phyloP scores from a whole-genome alignment of 2,113 vertebrate genomes.

The Sigmodon hispidus region DNA sequence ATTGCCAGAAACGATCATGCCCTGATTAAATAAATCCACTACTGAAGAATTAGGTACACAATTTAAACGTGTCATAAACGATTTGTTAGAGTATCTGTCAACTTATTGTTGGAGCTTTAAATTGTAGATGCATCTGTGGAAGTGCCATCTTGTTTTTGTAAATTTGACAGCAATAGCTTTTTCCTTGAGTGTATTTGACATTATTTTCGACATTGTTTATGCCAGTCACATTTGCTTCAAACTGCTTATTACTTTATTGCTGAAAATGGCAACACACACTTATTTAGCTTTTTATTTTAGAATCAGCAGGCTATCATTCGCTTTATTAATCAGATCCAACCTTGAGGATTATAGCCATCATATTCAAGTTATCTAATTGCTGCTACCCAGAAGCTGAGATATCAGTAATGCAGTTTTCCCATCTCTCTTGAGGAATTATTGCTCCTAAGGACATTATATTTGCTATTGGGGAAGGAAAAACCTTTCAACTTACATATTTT shows the following conservation, averaged over 20 bases:
- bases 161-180: constrained; percentile 75
- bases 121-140: constrained; percentile 69
- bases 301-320: constrained; percentile 83
- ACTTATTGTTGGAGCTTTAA: constrained; percentile 71
- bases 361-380: constrained; percentile 84
- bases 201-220: constrained; percentile 82
- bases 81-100: constrained; percentile 78
- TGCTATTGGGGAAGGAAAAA: constrained; percentile 65
- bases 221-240: constrained; percentile 81
- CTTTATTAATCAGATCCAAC: constrained; percentile 84
- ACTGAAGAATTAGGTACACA: constrained; percentile 66
- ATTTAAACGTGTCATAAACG: constrained; percentile 82
- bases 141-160: constrained; percentile 77
- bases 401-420: constrained; percentile 74
- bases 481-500: not conserved
- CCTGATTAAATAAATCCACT: constrained; percentile 84
- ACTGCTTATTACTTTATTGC: constrained; percentile 84
- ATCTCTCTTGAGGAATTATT: constrained; percentile 79
- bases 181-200: constrained; percentile 74
- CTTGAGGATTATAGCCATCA: constrained; percentile 81
- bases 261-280: constrained; percentile 81
- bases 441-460: constrained; percentile 66
- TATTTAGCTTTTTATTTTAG: constrained; percentile 85
- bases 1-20: constrained; percentile 83
- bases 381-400: constrained; percentile 77